A percentile compares a stretch with the other conserved stretches of the same genome.
Evolutionary conservation across 53 echinoderm and acorn worm genomes (phyloP).

Genomic region (Henricia sp.): DNA sequence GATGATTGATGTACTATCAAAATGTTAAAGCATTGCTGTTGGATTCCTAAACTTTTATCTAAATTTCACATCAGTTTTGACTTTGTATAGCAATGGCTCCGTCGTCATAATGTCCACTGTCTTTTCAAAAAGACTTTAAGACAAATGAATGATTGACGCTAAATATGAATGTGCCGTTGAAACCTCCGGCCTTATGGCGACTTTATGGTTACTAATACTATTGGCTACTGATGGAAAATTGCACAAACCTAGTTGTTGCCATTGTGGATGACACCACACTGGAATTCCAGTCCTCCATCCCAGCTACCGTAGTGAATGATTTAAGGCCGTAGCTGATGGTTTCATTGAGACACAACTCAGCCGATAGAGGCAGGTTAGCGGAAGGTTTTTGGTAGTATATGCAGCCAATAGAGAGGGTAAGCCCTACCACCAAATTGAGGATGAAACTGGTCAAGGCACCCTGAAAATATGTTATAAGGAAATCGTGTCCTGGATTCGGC

Average conservation of each 20-base stretch:
- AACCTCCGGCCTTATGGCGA: not conserved
- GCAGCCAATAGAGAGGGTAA: constrained; percentile 24
- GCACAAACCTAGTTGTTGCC: not conserved
- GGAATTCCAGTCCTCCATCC: too few species aligned
- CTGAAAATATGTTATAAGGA: too few species aligned
- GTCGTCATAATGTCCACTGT: not conserved
- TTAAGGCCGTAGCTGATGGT: not conserved
- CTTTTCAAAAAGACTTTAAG: not conserved
- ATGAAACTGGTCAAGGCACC: not conserved
- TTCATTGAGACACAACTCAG: constrained; percentile 39
- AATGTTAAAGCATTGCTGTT: not conserved
- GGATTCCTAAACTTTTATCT: not conserved
- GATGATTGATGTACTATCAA: not conserved
- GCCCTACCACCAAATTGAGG: not conserved
- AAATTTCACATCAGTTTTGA: not conserved
- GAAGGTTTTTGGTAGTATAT: constrained; percentile 16
- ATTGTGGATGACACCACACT: not conserved
- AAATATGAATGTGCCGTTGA: too few species aligned
- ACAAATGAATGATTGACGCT: too few species aligned
- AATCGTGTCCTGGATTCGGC: too few species aligned
- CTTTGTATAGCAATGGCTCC: not conserved
- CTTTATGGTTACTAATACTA: not conserved
- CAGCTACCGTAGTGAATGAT: too few species aligned
- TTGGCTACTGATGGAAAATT: not conserved
- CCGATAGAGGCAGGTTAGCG: constrained; percentile 29